Evolutionary conservation across 2,797 vertebrate genomes (phyloP).

Genomic region (Coendou prehensilis): DNA sequence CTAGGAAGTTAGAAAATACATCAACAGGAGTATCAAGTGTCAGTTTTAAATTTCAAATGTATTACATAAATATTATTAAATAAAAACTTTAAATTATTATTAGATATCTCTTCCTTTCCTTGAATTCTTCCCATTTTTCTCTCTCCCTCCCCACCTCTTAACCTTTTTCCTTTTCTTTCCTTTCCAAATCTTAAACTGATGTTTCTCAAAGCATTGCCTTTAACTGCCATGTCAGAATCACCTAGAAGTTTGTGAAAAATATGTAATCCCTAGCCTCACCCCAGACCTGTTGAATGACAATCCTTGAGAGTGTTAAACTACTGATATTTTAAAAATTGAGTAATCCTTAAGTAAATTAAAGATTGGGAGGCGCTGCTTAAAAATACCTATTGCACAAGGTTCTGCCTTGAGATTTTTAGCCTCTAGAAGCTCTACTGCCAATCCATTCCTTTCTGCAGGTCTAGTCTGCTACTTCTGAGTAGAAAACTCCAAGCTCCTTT

Average conservation of each 20-base stretch:
- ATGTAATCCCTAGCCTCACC: background rate
- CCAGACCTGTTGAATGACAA: background rate
- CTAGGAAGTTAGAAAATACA: background rate
- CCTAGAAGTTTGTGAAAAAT: slow-evolving; percentile 13
- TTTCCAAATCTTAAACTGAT: slow-evolving; percentile 18
- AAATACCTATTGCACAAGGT: background rate
- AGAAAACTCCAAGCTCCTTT: background rate
- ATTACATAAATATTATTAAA: background rate
- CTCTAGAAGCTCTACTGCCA: background rate
- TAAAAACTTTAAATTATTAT: slow-evolving; percentile 51
- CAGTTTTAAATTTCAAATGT: slow-evolving; percentile 15
- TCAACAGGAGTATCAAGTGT: background rate
- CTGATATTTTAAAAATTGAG: background rate
- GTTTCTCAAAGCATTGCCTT: slow-evolving; percentile 23
- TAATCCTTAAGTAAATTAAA: slow-evolving; percentile 11
- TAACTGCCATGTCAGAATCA: slow-evolving; percentile 18
- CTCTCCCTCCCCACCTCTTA: background rate
- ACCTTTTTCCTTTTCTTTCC: background rate
- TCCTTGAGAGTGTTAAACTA: background rate
- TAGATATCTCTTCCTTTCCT: background rate
- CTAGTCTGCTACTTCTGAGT: background rate
- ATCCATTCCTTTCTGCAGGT: background rate
- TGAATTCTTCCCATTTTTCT: background rate
- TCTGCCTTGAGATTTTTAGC: background rate
- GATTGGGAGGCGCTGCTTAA: background rate